These are phyloP conservation scores for Dascillus cervinus DNA, from an alignment of 2,888 invertebrate species.

Conservation along the genomic window DNA sequence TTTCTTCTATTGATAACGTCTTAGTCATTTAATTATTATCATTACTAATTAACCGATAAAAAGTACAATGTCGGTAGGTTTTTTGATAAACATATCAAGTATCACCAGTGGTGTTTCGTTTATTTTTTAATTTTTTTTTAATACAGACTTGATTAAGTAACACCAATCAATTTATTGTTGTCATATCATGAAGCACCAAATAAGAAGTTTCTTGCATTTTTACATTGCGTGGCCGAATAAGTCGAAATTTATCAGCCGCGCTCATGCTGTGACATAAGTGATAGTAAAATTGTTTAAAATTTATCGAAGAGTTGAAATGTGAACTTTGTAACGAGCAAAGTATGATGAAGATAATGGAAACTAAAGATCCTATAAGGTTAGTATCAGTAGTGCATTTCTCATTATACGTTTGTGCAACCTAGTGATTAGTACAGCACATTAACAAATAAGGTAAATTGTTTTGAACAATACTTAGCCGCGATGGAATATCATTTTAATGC, in stretches of 20 bases:
- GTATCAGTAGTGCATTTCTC: conserved; percentile 6
- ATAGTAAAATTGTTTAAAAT: conserved; percentile 5
- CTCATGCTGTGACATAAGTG: background rate
- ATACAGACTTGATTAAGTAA: background rate
- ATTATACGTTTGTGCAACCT: conserved; percentile 6
- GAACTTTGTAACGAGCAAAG: conserved; percentile 30
- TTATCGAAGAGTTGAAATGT: conserved; percentile 18
- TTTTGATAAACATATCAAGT: too few species aligned
- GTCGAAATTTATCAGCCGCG: background rate
- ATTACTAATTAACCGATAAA: too few species aligned
- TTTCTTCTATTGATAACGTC: too few species aligned
- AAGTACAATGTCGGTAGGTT: too few species aligned
- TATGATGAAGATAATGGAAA: conserved; percentile 24
- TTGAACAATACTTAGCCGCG: background rate
- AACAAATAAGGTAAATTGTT: conserved; percentile 1
- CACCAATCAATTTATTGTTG: background rate
- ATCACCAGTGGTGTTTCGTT: background rate
- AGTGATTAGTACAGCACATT: background rate
- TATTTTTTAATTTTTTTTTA: background rate
- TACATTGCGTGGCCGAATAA: background rate
- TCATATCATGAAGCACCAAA: background rate
- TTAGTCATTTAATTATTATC: too few species aligned
- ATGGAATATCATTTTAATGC: background rate
- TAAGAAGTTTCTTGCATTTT: too few species aligned
- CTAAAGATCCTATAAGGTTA: conserved; percentile 14